Conservation (phyloP, 2,113 vertebrate species). For the Ailurus styani region DNA sequence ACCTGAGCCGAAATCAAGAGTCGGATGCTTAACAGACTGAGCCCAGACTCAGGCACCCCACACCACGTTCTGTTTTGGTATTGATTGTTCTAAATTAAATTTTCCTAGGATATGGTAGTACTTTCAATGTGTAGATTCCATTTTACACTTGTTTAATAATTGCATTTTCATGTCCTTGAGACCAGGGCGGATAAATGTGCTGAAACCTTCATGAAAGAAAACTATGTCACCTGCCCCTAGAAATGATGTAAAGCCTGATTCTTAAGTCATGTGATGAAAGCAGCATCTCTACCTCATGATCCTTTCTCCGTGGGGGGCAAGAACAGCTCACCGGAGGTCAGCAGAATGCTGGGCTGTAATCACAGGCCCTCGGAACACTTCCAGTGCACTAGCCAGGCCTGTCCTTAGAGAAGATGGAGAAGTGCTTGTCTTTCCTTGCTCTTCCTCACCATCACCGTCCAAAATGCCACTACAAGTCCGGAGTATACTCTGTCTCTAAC, state of each 20-base stretch:
- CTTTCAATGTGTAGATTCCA: too few species aligned
- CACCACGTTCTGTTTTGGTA: too few species aligned
- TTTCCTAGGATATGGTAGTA: too few species aligned
- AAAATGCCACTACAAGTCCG: neutral
- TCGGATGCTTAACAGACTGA: too few species aligned
- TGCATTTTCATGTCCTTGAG: slow-evolving; percentile 30
- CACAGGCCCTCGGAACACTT: neutral
- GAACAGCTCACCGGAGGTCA: neutral
- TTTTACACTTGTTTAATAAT: slow-evolving; percentile 36
- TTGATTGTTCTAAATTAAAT: too few species aligned
- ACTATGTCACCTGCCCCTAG: neutral
- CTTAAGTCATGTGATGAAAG: neutral
- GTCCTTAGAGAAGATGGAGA: neutral
- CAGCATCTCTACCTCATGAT: neutral
- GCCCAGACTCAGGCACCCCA: too few species aligned
- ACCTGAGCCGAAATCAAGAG: too few species aligned
- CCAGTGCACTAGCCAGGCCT: neutral
- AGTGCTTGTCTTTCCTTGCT: neutral
- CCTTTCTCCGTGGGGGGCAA: neutral
- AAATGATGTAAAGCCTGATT: neutral
- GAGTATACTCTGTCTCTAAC: neutral
- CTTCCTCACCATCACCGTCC: neutral
- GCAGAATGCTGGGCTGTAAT: neutral
- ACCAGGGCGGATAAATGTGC: neutral
- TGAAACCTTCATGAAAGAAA: neutral